Evolutionary conservation across 2,113 vertebrate genomes (phyloP), one percentile per base, ranked within the genome.

Genomic region (Phyllopteryx taeniolatus): DNA sequence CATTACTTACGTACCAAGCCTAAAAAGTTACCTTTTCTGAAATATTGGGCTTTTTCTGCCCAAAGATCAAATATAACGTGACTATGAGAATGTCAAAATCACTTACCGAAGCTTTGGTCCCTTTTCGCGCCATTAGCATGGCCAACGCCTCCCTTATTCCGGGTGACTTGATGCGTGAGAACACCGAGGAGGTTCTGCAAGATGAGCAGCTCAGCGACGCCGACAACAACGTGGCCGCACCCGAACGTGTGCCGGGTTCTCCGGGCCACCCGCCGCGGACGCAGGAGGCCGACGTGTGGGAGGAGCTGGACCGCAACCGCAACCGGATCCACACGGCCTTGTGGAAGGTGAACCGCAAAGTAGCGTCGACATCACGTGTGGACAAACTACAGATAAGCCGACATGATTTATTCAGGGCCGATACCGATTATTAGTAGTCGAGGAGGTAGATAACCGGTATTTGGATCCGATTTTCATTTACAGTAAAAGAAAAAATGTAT

Each of bases 161-260:
- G n/a, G 98, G 96, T 73, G 98, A 99, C 82, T 84, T 96, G 65
- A 76, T 94, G 91, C 92, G 94, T 84, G 98, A 99, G 91, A 99
- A 99, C 90, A 99, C 97, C 35, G 97, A 99, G 71, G 97, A 99
- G 75, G 97, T 98, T 10, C 95, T 99, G 86, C 96, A 96, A 86
- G 97, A 96, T 73, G 97, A 98, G 77, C 97, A 98, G 79, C 96
- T 99, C 73, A 99, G 96, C 73, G 98, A 99, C 77, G 97, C 93
- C 46, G 97, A 99, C 75, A 98, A 98, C 87, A 95, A 95, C 71
- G 31, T 61, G 31, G 90, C 94, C 15, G 94, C 90, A 61, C 96
- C 94, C 1, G 97, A 95, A 43, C 85, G 84, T 31, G 76, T 94
- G 51, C 92, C 91, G 4, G 95, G 93, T 33, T 95, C 95, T 66